Evolutionary conservation across 2,888 invertebrate species (phyloP), one percentile per base, ranked within the genome.

Genomic region (Podabrus alpinus): DNA sequence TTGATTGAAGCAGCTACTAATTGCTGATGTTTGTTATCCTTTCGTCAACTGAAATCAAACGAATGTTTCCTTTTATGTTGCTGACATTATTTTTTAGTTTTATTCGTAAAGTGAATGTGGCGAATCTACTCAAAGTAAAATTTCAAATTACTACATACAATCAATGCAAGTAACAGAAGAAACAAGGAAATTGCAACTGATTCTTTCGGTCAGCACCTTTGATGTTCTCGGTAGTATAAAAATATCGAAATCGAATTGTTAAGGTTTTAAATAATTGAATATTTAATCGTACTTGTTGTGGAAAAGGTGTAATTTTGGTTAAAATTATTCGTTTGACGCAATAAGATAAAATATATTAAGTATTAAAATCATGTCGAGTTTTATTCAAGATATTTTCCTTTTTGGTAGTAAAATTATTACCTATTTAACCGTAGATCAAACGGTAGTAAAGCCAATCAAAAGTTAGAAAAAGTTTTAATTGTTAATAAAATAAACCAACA

Each of bases 21-120:
- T 76, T 76, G 74, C 72, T 74, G 74, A 74, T 76, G 72, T 78
- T 78, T 77, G 76, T 77, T 75, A 77, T 77, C 76, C 76, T 77
- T 70, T 73, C 72, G 73, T 72, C 76, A 71, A 74, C 76, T 71
- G 73, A 74, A 69, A 25, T 24, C 59, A 29, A 66, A 66, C 29
- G 15, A 59, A 61, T 66, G 66, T 59, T 64, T 71, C 60, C 72
- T 62, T 68, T 72, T 67, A 59, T 71, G 71, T 17, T 45, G 15
- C 19, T 71, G 71, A 71, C 71, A 71, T 16, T 17, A 16, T 45
- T 45, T 45, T 45, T 45, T 45, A 45, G 45, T 45, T 45, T 45
- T 45, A 45, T n/a, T 45, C 45, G n/a, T 45, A 3, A 45, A 45
- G 45, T 45, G 45, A 45, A 45, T 45, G 45, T 45, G 45, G 45